Evolutionary conservation across 2,797 vertebrate genomes (phyloP).

Genomic region (Sebastes steindachneri): DNA sequence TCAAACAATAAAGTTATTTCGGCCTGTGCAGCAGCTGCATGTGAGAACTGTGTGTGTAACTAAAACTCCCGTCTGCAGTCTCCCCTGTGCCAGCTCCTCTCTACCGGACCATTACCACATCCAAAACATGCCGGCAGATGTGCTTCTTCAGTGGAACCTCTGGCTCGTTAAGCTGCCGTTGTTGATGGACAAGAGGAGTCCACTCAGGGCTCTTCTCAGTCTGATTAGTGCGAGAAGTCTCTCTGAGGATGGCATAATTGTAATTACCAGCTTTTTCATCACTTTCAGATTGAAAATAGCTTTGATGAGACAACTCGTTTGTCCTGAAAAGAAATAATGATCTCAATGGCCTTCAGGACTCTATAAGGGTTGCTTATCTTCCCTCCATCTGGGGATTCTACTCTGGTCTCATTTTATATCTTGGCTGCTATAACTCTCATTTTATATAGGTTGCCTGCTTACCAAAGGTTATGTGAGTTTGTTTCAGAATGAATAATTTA

Average conservation of each 20-base stretch:
- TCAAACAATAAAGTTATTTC: not conserved
- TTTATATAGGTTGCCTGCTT: not conserved
- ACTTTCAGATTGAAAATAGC: conserved; percentile 27
- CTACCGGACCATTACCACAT: not conserved
- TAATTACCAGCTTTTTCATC: conserved; percentile 39
- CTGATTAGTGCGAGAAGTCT: conserved; percentile 45
- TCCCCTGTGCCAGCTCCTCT: not conserved
- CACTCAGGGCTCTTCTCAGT: conserved; percentile 35
- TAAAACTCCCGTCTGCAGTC: not conserved
- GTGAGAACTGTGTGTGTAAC: not conserved
- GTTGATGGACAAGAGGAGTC: conserved; percentile 44
- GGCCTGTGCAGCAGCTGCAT: conserved; percentile 4
- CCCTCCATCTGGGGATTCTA: not conserved
- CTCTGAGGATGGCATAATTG: conserved; percentile 28
- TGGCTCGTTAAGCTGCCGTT: conserved; percentile 58
- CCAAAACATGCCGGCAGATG: conserved; percentile 34
- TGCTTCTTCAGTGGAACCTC: conserved; percentile 40
- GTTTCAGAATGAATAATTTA: conserved; percentile 13
- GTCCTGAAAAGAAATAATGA: conserved; percentile 36
- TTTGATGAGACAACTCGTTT: conserved; percentile 37
- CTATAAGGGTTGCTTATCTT: not conserved
- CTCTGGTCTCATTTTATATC: not conserved
- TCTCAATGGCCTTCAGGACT: conserved; percentile 23
- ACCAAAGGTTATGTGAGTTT: not conserved
- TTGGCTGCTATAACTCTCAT: not conserved